Evolutionary conservation across 1,140 invertebrate genomes (phyloP).

Genomic region (Thaumatotibia leucotreta): DNA sequence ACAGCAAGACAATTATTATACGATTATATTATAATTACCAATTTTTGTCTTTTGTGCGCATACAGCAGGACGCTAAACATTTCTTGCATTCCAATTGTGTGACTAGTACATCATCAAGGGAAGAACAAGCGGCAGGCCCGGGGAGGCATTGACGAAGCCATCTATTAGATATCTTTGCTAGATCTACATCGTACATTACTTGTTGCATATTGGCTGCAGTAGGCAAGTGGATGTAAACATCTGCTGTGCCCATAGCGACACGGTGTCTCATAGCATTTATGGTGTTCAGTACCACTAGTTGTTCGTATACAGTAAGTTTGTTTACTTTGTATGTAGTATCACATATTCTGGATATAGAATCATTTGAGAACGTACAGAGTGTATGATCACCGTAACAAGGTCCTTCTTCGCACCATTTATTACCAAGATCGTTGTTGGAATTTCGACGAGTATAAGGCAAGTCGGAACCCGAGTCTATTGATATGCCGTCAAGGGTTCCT

Average conservation of each 20-base stretch:
- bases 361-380: constrained; percentile 49
- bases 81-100: constrained; percentile 61
- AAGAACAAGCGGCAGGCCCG: constrained; percentile 53
- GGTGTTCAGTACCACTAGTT: constrained; percentile 47
- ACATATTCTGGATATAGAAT: constrained; percentile 40
- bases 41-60: not conserved
- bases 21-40: constrained; percentile 19
- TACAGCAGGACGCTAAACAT: constrained; percentile 48
- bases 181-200: constrained; percentile 58
- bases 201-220: constrained; percentile 63
- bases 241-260: constrained; percentile 42
- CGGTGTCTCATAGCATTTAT: constrained; percentile 63
- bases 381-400: constrained; percentile 67
- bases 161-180: constrained; percentile 48
- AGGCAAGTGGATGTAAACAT: constrained; percentile 52
- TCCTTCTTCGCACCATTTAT: constrained; percentile 54
- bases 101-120: constrained; percentile 44
- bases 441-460: not conserved
- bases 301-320: constrained; percentile 36
- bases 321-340: constrained; percentile 37
- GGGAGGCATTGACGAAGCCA: constrained; percentile 64
- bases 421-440: constrained; percentile 17
- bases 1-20: constrained; percentile 29
- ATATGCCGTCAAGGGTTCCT: constrained; percentile 23
- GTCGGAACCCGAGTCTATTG: not conserved